Percentiles rank a stretch among this genome's conserved stretches.
Evolutionary conservation across 2,113 vertebrate genomes (phyloP).

Genomic region (Leucosticte australis): DNA sequence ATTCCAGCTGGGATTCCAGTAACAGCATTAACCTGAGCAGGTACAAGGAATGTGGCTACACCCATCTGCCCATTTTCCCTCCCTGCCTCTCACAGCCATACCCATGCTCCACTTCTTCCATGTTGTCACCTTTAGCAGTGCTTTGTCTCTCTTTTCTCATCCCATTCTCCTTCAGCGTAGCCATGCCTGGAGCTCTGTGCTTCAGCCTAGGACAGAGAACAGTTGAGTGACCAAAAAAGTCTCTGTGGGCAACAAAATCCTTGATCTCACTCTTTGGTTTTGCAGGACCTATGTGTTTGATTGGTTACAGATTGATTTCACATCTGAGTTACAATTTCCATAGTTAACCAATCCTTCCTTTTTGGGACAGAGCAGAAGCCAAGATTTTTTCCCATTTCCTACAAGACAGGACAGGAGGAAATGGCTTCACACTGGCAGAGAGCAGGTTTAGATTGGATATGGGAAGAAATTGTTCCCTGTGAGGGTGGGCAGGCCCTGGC

Average conservation of each 20-base stretch:
- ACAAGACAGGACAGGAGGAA: neutral
- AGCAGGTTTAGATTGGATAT: neutral
- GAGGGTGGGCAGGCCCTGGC: rapidly evolving
- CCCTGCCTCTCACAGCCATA: neutral
- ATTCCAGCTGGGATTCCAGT: neutral
- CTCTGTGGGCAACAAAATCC: neutral
- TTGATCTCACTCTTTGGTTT: neutral
- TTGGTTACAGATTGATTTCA: neutral
- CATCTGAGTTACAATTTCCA: neutral
- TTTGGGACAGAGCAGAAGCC: neutral
- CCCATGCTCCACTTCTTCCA: neutral
- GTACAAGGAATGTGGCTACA: neutral
- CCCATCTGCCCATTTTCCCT: neutral
- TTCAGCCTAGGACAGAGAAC: neutral
- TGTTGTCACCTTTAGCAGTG: neutral
- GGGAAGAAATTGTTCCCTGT: neutral
- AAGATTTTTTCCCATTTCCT: neutral
- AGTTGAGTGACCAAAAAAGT: neutral
- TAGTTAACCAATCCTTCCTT: neutral
- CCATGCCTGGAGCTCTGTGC: neutral
- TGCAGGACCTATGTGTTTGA: neutral
- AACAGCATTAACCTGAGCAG: neutral
- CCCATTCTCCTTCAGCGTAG: rapidly evolving
- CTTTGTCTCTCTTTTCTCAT: neutral
- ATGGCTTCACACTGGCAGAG: neutral